Conservation (phyloP, 2,113 vertebrate genomes). For the Perca schrenkii region DNA sequence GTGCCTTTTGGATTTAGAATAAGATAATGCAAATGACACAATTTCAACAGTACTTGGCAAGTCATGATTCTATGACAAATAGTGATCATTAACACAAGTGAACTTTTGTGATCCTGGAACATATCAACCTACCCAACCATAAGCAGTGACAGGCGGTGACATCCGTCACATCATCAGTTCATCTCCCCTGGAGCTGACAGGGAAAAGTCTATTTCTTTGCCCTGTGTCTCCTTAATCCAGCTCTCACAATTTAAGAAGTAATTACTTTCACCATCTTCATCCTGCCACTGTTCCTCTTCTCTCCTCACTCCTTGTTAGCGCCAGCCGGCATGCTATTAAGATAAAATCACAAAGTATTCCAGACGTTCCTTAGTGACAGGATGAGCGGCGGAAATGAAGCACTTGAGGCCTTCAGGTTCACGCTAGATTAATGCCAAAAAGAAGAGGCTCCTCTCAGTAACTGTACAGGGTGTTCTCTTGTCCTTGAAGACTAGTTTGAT, state of each 20-base stretch:
- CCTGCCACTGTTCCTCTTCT: conserved; percentile 13
- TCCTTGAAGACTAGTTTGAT: background rate
- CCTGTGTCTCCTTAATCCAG: conserved; percentile 44
- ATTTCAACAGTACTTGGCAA: background rate
- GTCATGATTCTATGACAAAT: background rate
- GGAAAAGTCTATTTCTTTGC: conserved; percentile 13
- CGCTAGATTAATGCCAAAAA: conserved; percentile 17
- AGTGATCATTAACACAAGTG: background rate
- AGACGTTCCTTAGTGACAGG: conserved; percentile 25
- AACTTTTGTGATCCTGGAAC: background rate
- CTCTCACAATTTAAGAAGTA: conserved; percentile 41
- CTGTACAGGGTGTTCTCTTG: background rate
- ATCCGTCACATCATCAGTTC: conserved; percentile 30
- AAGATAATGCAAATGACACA: background rate
- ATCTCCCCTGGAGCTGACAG: conserved; percentile 23
- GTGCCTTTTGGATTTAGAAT: background rate
- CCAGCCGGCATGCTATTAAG: conserved; percentile 1
- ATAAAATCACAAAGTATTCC: conserved; percentile 51
- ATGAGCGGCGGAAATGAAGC: conserved; percentile 23
- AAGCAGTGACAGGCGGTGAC: no score
- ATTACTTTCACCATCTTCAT: conserved; percentile 47
- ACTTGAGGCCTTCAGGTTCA: conserved; percentile 16
- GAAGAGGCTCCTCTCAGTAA: background rate
- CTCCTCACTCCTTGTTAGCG: conserved; percentile 4
- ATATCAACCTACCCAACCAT: background rate